A percentile compares a stretch with the other conserved stretches of the same genome.
Evolutionary conservation across 35 echinoderm and acorn worm genomes (phyloP).

Genomic region (Hemicentrotus pulcherrimus): DNA sequence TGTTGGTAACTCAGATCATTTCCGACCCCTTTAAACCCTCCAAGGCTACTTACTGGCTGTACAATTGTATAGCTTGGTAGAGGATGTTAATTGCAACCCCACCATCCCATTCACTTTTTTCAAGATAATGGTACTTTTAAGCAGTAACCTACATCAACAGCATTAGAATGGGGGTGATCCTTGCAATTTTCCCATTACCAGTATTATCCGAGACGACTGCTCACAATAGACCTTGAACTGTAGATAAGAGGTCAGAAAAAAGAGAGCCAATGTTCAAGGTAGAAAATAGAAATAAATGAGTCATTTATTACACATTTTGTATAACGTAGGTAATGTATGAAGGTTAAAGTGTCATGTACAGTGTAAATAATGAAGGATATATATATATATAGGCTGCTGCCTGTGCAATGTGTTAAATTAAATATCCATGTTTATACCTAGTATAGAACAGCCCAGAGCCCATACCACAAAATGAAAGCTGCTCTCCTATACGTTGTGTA

Average conservation of each 20-base stretch:
- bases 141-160: too few relatives aligned
- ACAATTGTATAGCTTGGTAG: not conserved
- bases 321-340: not conserved
- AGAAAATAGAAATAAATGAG: not conserved
- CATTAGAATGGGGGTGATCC: too few relatives aligned
- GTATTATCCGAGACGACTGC: not conserved
- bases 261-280: too few relatives aligned
- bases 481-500: too few relatives aligned
- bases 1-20: not conserved
- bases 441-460: not conserved
- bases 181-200: too few relatives aligned
- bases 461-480: too few relatives aligned
- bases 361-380: slow-evolving; percentile 19
- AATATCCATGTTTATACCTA: not conserved
- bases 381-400: not conserved
- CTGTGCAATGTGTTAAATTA: not conserved
- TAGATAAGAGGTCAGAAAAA: not conserved
- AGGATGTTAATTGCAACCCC: not conserved
- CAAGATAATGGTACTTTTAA: too few relatives aligned
- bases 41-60: not conserved
- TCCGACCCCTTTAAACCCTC: not conserved
- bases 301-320: not conserved
- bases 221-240: not conserved
- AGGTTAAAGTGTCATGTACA: not conserved
- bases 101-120: too few relatives aligned